Base-by-base conservation (phyloP, 2,888 invertebrate genomes). In the Philonicus albiceps region DNA sequence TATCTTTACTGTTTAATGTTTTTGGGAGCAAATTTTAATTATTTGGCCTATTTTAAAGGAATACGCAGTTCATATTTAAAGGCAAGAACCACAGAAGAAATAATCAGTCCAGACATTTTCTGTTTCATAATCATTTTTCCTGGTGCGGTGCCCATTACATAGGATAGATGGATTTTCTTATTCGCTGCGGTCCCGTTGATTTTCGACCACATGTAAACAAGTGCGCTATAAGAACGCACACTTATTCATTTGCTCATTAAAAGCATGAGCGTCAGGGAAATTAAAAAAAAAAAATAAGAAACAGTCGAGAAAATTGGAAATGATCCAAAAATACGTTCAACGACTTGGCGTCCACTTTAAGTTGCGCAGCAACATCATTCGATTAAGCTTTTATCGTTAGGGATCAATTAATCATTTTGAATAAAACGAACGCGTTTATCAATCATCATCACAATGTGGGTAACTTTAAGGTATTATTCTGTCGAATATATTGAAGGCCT, bases 271-370 rank as follows among this genome's bases (percentile, higher is more conserved):
- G 64, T 64, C 64, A 64, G 64, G 64, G 27, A 64, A 64, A 64
- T 64, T 64, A 64, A 6, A 27, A 64, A 64, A 64, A 6, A 27
- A 64, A 64, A 64, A 81, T n/a, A 55, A 64, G 37, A 55, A 81
- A 19, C 81, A 81, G 19, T 34, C 81, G 64, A 22, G 55, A 81
- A 81, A 81, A 55, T 81, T 81, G 81, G 81, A 53, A 53, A 19
- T 22, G 31, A 16, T 81, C 81, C 81, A 81, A 81, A 81, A 81
- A 55, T 81, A 81, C 81, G 81, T 81, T 81, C 81, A 81, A 81
- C 81, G 81, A 64, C 81, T 81, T 81, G 81, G 81, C 81, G 81
- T 64, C 64, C 81, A 55, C 19, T 55, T 81, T 55, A 81, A 81
- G 81, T 81, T 81, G 81, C 81, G 81, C 81, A 81, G 81, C 64